These are phyloP conservation scores for Rhincodon typus DNA, from an alignment of 2,797 vertebrate species.

Conservation along the genomic window DNA sequence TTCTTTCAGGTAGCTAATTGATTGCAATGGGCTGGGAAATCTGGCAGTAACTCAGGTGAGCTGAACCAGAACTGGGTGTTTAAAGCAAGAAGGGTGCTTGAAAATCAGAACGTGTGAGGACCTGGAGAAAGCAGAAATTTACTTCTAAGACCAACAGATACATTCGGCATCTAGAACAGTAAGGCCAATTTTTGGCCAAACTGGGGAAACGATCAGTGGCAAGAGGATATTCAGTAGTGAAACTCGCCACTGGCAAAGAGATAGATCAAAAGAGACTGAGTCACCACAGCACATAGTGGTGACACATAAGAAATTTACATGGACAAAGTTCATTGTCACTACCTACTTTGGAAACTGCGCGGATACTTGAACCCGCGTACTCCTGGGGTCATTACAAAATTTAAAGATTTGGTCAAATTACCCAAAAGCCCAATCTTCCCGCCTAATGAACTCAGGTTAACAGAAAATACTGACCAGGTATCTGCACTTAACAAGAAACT, in stretches of 20 bases:
- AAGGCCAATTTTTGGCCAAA: not conserved
- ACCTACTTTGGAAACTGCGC: too few species aligned
- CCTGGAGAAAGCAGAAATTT: not conserved
- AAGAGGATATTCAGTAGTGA: not conserved
- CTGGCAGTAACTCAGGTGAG: not conserved
- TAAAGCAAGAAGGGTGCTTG: not conserved
- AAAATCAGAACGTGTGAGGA: not conserved
- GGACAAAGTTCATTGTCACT: too few species aligned
- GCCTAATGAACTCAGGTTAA: too few species aligned
- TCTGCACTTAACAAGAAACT: too few species aligned
- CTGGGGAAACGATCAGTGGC: not conserved
- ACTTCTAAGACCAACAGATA: not conserved
- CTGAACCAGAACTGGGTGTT: not conserved
- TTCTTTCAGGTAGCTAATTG: not conserved
- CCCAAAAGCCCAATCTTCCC: too few species aligned
- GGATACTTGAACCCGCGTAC: too few species aligned
- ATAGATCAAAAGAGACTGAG: not conserved
- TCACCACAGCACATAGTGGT: not conserved
- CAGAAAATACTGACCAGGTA: too few species aligned
- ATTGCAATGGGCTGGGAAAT: not conserved
- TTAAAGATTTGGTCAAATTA: too few species aligned
- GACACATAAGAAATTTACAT: not conserved
- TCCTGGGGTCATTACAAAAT: too few species aligned
- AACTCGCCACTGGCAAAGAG: not conserved
- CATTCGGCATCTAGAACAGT: not conserved